phyloP scores from a whole-genome alignment of 2,888 invertebrate genomes.

The Oscheius sp. region DNA sequence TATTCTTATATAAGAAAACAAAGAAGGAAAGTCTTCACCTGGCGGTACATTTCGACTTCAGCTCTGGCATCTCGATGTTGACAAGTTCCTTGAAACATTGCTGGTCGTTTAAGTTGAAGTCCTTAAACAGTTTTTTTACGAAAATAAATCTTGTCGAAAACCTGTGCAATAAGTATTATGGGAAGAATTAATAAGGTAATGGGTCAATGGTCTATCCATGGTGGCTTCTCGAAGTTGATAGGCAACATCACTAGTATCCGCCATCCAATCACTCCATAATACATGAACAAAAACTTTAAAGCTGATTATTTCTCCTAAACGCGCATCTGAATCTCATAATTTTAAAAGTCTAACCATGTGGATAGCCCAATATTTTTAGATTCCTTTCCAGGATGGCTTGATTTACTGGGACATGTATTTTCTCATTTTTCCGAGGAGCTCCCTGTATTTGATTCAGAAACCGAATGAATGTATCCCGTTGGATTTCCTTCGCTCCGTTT shows the following conservation, averaged over 20 bases:
- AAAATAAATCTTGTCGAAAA: background rate
- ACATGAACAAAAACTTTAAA: slow-evolving; percentile 95
- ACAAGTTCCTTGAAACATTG: slow-evolving; percentile 21
- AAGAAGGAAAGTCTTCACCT: slow-evolving; percentile 73
- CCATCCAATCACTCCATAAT: slow-evolving; percentile 98
- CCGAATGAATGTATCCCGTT: slow-evolving; percentile 42
- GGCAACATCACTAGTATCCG: slow-evolving; percentile 87
- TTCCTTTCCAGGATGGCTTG: slow-evolving; percentile 33
- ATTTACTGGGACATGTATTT: slow-evolving; percentile 72
- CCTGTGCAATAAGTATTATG: slow-evolving; percentile 63
- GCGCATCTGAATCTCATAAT: background rate
- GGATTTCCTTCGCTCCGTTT: slow-evolving; percentile 24
- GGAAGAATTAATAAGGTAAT: slow-evolving; percentile 61
- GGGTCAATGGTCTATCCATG: slow-evolving; percentile 60
- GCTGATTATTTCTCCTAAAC: slow-evolving; percentile 76
- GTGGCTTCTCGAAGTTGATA: slow-evolving; percentile 73
- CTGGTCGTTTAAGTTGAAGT: slow-evolving; percentile 35
- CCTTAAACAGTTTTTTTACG: slow-evolving; percentile 20
- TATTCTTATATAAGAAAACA: slow-evolving; percentile 18
- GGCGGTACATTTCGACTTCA: slow-evolving; percentile 96
- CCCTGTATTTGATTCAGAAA: slow-evolving; percentile 77
- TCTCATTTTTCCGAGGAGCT: slow-evolving; percentile 96
- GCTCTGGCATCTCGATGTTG: slow-evolving; percentile 73
- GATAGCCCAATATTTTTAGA: slow-evolving; percentile 33
- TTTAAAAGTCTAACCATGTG: slow-evolving; percentile 21